Base-by-base conservation (phyloP, 2,797 vertebrate genomes). In the Ctenopoma kingsleyae region DNA sequence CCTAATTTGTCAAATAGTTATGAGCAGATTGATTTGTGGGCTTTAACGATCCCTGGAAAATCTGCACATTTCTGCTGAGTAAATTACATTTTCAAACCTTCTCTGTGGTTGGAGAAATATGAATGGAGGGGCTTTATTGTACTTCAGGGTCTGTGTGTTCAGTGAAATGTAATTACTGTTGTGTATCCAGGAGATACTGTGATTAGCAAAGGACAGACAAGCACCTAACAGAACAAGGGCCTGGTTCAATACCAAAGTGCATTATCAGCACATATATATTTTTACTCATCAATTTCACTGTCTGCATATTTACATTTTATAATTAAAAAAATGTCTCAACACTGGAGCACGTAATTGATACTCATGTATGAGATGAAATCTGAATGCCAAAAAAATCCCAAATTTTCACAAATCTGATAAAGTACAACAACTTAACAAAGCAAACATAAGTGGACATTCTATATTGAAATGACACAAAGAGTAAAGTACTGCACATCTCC, bases 191-290 rank as follows among this genome's bases (percentile, higher is more conserved):
- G 66, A 66, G 41, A 91, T 56, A 49, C 15, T 69, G 70, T 86
- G 82, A 91, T 68, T 88, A 25, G 13, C 61, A 64, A 53, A 78
- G 55, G 76, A 78, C 20, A 40, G 67, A 49, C 8, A 5, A 62
- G 40, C 2, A 1, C 67, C 65, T 48, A 15, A 56, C 62, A 58
- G 61, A 78, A 12, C 67, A 65, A 50, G 70, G 57, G 70, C 66
- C 52, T 65, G 74, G 76, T 91, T 83, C 11, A 12, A 86, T 65
- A 23, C 70, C 43, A 79, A 92, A 84, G 78, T 91, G 86, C 78
- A 76, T 8, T 60, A 88, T 93, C 91, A 95, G 92, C 91, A 91
- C 61, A 58, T 76, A 86, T 93, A 88, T 89, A 92, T 89, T 87
- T 88, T 83, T 82, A 69, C 86, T 88, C 89, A 91, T 91, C 88